Percentiles rank a stretch among this genome's conserved stretches.
Evolutionary conservation across 2,797 vertebrate species (phyloP).

Genomic region (Myripristis jacobus): DNA sequence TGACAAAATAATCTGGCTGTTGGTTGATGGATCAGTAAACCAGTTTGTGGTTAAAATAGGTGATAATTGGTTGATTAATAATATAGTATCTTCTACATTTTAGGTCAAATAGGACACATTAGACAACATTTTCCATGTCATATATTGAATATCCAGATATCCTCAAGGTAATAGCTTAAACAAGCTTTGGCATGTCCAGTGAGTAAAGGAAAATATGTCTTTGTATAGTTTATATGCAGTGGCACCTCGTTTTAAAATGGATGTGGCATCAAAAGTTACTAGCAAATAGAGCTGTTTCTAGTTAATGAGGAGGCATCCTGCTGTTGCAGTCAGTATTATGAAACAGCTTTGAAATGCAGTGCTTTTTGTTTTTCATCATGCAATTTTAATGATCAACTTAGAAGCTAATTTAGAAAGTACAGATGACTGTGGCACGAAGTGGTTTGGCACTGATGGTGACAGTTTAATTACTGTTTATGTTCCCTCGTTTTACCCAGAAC

Average conservation of each 20-base stretch:
- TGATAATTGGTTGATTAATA: slow-evolving; percentile 21
- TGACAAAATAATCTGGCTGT: slow-evolving; percentile 38
- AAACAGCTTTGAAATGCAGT: too few species aligned
- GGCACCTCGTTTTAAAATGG: slow-evolving; percentile 23
- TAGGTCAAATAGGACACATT: not conserved
- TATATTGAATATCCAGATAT: not conserved
- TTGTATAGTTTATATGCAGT: not conserved
- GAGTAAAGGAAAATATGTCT: too few species aligned
- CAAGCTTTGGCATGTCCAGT: not conserved
- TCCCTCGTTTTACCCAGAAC: not conserved
- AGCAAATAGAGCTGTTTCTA: not conserved
- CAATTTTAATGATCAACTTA: too few species aligned
- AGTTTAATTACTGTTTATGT: slow-evolving; percentile 11
- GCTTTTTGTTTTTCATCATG: too few species aligned
- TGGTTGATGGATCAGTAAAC: slow-evolving; percentile 36
- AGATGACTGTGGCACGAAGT: not conserved
- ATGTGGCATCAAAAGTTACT: not conserved
- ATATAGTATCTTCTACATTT: not conserved
- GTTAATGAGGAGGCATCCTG: not conserved
- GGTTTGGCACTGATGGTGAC: slow-evolving; percentile 7
- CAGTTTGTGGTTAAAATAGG: too few species aligned
- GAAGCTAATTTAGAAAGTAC: not conserved
- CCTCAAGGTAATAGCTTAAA: not conserved
- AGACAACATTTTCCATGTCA: not conserved
- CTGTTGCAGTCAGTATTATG: not conserved